Base-by-base conservation (phyloP, 2,797 vertebrate genomes). In the Alauda arvensis region DNA sequence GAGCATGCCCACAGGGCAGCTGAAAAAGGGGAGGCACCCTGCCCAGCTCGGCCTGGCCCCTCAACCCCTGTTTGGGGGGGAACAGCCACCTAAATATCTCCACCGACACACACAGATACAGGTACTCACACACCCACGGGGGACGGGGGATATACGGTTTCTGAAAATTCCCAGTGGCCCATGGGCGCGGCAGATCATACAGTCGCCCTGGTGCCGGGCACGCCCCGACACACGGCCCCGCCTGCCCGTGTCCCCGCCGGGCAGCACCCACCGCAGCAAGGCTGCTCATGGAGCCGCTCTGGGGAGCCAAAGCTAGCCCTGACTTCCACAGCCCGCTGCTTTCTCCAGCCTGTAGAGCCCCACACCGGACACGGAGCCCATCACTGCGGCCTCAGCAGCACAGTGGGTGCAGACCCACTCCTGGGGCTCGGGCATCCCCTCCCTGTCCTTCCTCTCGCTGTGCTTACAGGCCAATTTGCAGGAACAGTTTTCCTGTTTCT, bases 141-240 rank as follows among this genome's bases (percentile, higher is more conserved):
- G 86, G 75, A 94, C n/a, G 12, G 45, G 84, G 87, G 60, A 92
- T 53, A 95, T 95, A 95, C n/a, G 94, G 95, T 96, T 96, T 96
- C 95, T 96, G 95, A 96, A 95, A 94, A 95, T 85, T 33, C 67
- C 83, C 86, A 60, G 84, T 24, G 77, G 84, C 89, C 76, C 16
- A 0, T 21, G 88, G 80, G 67, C 75, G 72, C 20, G 6, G 77
- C 83, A 57, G 66, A 87, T 93, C 92, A 94, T 93, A 95, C 89
- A 93, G 93, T 94, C 65, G 40, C 92, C 77, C 92, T 92, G 92
- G 82, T 52, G 74, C 74, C 2, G 0, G 66, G 26, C 34, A 21
- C 6, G 3, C 29, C 61, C 51, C 2, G 3, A 57, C 77, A 55
- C 2, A 2, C 1, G 1, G 55, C 31, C 45, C 45, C 57, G 29